A percentile compares a stretch with the other conserved stretches of the same genome.
Evolutionary conservation across 2,888 invertebrate species (phyloP).

Genomic region (Copidosoma aretas): DNA sequence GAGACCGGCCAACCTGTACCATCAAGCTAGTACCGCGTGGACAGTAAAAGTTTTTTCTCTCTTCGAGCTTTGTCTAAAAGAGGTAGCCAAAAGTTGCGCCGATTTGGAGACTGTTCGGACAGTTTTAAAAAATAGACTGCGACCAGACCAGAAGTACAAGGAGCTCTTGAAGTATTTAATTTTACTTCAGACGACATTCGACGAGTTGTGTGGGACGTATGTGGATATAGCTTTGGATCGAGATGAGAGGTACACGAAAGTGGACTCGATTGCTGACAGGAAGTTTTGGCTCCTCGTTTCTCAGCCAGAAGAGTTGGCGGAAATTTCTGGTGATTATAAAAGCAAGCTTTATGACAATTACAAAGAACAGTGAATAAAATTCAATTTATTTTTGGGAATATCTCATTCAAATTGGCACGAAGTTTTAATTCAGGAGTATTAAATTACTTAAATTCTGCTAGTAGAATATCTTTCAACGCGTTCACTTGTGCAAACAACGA

Average conservation of each 20-base stretch:
- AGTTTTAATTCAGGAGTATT: too few species aligned
- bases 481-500: too few species aligned
- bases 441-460: too few species aligned
- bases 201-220: slow-evolving; percentile 64
- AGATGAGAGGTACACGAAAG: slow-evolving; percentile 61
- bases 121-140: slow-evolving; percentile 38
- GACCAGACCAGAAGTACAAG: slow-evolving; percentile 40
- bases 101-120: slow-evolving; percentile 54
- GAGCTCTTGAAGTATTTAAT: slow-evolving; percentile 50
- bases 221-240: slow-evolving; percentile 64
- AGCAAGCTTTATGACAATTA: too few species aligned
- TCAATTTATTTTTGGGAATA: too few species aligned
- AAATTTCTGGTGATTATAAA: slow-evolving; percentile 57
- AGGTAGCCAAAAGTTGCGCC: slow-evolving; percentile 62
- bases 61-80: slow-evolving; percentile 82
- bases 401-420: too few species aligned
- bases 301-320: slow-evolving; percentile 66
- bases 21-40: slow-evolving; percentile 91
- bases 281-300: slow-evolving; percentile 68
- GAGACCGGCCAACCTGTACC: slow-evolving; percentile 88
- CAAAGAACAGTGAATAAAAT: too few species aligned
- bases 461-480: too few species aligned
- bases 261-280: slow-evolving; percentile 62
- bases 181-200: slow-evolving; percentile 61
- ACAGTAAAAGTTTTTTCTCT: slow-evolving; percentile 86